Conservation (phyloP, 2,888 invertebrate genomes). For the Sympetrum striolatum region DNA sequence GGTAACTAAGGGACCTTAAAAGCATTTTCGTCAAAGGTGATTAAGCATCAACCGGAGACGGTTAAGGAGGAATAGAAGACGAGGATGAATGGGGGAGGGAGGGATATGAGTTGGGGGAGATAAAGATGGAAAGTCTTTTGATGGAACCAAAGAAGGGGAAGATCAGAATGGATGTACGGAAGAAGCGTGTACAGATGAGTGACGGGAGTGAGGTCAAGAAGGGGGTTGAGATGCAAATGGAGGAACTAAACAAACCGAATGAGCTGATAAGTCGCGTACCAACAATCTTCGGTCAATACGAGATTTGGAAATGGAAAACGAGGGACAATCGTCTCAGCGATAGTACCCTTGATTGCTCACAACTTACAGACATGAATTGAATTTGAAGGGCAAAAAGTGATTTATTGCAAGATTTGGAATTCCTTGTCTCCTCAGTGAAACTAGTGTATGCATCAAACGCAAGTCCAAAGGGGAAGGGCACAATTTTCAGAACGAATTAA, state of each 20-base stretch:
- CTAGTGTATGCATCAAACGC: no score
- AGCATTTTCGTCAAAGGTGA: slow-evolving; percentile 27
- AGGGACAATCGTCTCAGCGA: no score
- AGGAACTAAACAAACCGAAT: background rate
- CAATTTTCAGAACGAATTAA: no score
- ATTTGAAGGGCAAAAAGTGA: no score
- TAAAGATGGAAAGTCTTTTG: background rate
- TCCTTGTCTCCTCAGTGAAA: no score
- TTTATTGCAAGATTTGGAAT: no score
- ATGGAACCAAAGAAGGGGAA: background rate
- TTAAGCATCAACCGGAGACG: slow-evolving; percentile 15
- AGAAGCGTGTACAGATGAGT: background rate
- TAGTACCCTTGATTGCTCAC: no score
- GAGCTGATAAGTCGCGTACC: background rate
- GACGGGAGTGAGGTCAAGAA: background rate
- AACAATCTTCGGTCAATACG: background rate
- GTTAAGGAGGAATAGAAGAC: background rate
- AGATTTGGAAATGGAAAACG: background rate
- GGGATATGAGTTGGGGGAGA: background rate
- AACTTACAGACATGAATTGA: no score
- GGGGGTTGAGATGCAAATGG: background rate
- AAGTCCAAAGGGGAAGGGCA: no score
- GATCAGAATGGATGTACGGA: background rate
- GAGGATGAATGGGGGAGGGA: background rate
- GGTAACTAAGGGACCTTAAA: slow-evolving; percentile 2